These are phyloP conservation scores for Taurulus bubalis DNA, from an alignment of 2,113 vertebrate species.

Conservation along the genomic window DNA sequence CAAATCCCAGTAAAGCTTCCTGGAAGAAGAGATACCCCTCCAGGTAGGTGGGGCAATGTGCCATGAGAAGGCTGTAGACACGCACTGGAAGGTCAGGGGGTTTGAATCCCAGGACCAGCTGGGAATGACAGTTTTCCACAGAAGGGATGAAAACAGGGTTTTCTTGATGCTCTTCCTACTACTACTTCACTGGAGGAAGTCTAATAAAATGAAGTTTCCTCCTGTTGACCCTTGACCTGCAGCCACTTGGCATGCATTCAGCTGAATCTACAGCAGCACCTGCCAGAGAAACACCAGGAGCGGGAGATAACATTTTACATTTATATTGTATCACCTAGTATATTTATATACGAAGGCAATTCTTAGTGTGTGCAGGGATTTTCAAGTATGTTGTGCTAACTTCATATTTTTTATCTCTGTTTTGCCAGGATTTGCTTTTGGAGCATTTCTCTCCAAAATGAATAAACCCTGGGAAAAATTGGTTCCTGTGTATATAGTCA, in stretches of 20 bases:
- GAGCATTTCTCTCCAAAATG: slow-evolving; percentile 3
- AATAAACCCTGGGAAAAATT: not conserved
- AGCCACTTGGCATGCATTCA: slow-evolving; percentile 33
- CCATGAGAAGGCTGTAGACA: not conserved
- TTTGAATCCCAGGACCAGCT: slow-evolving; percentile 7
- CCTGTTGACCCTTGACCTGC: slow-evolving; percentile 27
- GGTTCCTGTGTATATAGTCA: not conserved
- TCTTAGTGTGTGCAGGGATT: slow-evolving; percentile 3
- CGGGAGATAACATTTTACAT: slow-evolving; percentile 44
- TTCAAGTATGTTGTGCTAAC: slow-evolving; percentile 16
- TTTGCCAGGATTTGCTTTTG: slow-evolving; percentile 1
- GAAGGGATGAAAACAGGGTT: slow-evolving; percentile 11
- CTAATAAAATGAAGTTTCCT: slow-evolving; percentile 1
- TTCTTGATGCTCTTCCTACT: slow-evolving; percentile 4
- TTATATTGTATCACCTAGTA: slow-evolving; percentile 48
- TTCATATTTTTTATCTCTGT: slow-evolving; percentile 32
- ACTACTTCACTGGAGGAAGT: not conserved
- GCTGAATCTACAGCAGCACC: not conserved
- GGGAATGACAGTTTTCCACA: not conserved
- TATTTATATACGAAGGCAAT: slow-evolving; percentile 3
- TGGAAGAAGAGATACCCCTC: slow-evolving; percentile 5
- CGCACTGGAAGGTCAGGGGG: slow-evolving; percentile 15
- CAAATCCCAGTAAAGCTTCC: not conserved
- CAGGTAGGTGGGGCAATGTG: not conserved
- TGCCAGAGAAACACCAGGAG: slow-evolving; percentile 20